Percentiles rank a stretch among this genome's conserved stretches.
These are phyloP conservation scores for Solen grandis DNA, from an alignment of 1,140 invertebrate genomes.

Conservation along the genomic window DNA sequence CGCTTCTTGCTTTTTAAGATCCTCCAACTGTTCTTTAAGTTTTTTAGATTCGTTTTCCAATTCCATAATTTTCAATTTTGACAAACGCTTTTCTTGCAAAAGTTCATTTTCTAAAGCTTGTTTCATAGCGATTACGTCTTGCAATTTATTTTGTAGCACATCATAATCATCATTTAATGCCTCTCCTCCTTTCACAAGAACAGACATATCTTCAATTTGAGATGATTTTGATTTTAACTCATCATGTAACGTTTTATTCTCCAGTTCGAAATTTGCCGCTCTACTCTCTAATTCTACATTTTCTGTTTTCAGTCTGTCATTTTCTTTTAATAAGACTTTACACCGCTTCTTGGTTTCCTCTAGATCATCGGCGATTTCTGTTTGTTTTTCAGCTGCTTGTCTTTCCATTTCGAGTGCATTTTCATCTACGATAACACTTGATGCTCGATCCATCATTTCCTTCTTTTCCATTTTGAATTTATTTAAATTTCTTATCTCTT, in stretches of 20 bases:
- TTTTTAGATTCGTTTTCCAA: slow-evolving; percentile 30
- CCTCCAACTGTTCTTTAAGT: slow-evolving; percentile 16
- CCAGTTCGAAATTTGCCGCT: slow-evolving; percentile 14
- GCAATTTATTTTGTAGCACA: slow-evolving; percentile 26
- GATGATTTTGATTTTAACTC: slow-evolving; percentile 18
- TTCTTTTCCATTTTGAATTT: slow-evolving; percentile 31
- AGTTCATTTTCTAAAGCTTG: slow-evolving; percentile 45
- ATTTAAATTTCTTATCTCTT: slow-evolving; percentile 30
- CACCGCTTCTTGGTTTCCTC: slow-evolving; percentile 13
- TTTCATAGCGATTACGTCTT: slow-evolving; percentile 19
- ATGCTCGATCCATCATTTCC: slow-evolving; percentile 38
- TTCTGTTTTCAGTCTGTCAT: slow-evolving; percentile 30
- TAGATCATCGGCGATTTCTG: slow-evolving; percentile 4
- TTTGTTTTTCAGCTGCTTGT: background rate
- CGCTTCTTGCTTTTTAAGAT: slow-evolving; percentile 33
- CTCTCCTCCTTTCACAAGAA: slow-evolving; percentile 17
- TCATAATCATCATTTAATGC: slow-evolving; percentile 34
- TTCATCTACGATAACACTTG: slow-evolving; percentile 31
- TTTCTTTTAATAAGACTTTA: slow-evolving; percentile 29
- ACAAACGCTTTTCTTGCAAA: slow-evolving; percentile 38
- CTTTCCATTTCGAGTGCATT: slow-evolving; percentile 19
- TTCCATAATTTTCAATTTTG: slow-evolving; percentile 43
- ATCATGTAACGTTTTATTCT: background rate
- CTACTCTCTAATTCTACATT: background rate
- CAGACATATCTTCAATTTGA: slow-evolving; percentile 34